Evolutionary conservation across 1,140 invertebrate species (phyloP).

Genomic region (Sweltsa coloradensis): DNA sequence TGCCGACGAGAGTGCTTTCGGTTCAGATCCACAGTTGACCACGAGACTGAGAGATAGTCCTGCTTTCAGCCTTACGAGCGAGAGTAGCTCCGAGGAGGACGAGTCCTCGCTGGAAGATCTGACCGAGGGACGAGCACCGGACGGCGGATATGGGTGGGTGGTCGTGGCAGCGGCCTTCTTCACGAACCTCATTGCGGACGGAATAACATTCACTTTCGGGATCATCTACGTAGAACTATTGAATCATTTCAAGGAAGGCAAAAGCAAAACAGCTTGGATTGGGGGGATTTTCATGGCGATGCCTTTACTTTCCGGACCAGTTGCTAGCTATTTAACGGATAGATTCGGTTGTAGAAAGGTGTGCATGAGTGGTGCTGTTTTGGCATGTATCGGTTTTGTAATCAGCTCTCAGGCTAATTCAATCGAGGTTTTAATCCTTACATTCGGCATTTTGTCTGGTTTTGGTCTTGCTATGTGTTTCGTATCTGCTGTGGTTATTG

Average conservation of each 20-base stretch:
- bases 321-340: slow-evolving; percentile 79
- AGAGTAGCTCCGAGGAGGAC: slow-evolving; percentile 37
- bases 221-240: slow-evolving; percentile 70
- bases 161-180: slow-evolving; percentile 75
- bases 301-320: slow-evolving; percentile 72
- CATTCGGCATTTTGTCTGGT: slow-evolving; percentile 75
- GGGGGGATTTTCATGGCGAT: slow-evolving; percentile 83
- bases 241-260: slow-evolving; percentile 63
- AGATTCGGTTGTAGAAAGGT: slow-evolving; percentile 66
- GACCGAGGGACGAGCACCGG: slow-evolving; percentile 49
- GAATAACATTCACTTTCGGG: slow-evolving; percentile 77
- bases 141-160: slow-evolving; percentile 71
- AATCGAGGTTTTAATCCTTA: slow-evolving; percentile 67
- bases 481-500: slow-evolving; percentile 83
- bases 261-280: slow-evolving; percentile 82
- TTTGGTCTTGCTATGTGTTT: slow-evolving; percentile 79
- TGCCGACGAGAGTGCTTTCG: slow-evolving; percentile 12
- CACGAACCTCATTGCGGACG: slow-evolving; percentile 84
- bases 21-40: neutral
- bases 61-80: slow-evolving; percentile 20
- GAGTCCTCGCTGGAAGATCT: slow-evolving; percentile 42
- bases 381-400: slow-evolving; percentile 70
- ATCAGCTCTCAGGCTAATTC: slow-evolving; percentile 63
- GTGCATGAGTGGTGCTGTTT: slow-evolving; percentile 64
- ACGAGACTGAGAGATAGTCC: neutral